A percentile compares a stretch with the other conserved stretches of the same genome.
Conservation (phyloP, 2,113 vertebrate genomes). For the Pleuronectes platessa region DNA sequence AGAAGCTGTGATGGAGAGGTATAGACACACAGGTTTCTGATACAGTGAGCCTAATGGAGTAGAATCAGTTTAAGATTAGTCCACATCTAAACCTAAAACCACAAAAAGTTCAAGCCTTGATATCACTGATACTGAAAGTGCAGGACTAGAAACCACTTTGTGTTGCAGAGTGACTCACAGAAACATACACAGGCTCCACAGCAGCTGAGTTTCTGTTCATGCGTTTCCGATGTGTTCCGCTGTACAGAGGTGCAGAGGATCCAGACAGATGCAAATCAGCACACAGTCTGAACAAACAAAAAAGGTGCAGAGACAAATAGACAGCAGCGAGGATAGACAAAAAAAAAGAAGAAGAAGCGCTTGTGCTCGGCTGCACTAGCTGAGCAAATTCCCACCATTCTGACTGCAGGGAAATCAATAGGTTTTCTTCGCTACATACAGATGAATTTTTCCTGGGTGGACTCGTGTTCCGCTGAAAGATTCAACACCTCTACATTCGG, state of each 20-base stretch:
- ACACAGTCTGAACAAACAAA: constrained; percentile 38
- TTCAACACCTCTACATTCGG: constrained; percentile 54
- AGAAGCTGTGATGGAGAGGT: constrained; percentile 28
- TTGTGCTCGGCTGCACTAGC: constrained; percentile 38
- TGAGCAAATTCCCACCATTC: constrained; percentile 67
- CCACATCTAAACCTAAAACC: constrained; percentile 1
- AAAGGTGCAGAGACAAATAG: constrained; percentile 49
- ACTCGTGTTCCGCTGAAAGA: constrained; percentile 55
- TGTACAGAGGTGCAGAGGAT: constrained; percentile 10
- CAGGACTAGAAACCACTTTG: not conserved
- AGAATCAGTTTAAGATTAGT: constrained; percentile 20
- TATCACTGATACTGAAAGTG: not conserved
- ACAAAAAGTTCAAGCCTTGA: not conserved
- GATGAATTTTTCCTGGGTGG: constrained; percentile 68
- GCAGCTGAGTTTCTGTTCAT: not conserved
- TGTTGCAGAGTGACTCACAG: constrained; percentile 2
- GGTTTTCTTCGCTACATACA: constrained; percentile 70
- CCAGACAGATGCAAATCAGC: constrained; percentile 56
- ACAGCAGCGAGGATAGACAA: not conserved
- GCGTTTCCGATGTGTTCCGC: not conserved
- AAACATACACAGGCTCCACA: not conserved
- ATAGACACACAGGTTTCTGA: constrained; percentile 18
- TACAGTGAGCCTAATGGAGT: constrained; percentile 33
- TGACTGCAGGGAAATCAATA: constrained; percentile 77
- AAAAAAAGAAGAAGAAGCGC: constrained; percentile 56